Percentiles rank a stretch among this genome's conserved stretches.
phyloP scores from a whole-genome alignment of 2,888 invertebrate genomes.

The Pristionchus japonicus region DNA sequence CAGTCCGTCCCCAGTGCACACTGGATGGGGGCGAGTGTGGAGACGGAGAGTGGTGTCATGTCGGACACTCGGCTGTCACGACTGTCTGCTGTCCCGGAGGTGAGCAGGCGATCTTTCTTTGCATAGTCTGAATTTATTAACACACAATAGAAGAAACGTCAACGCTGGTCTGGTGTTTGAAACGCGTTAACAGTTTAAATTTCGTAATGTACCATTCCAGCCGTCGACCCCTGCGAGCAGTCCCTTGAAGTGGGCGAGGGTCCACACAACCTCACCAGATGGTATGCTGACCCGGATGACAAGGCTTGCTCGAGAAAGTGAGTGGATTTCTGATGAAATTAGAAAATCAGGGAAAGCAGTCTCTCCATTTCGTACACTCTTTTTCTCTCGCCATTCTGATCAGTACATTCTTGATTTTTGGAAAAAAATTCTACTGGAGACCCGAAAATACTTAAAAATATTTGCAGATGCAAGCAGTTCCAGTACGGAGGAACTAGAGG shows the following conservation, averaged over 20 bases:
- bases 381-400: no score
- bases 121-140: no score
- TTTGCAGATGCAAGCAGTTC: slow-evolving; percentile 69
- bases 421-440: no score
- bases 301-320: slow-evolving; percentile 64
- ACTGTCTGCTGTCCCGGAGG: slow-evolving; percentile 72
- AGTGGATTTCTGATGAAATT: not conserved
- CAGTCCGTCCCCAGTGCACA: slow-evolving; percentile 54
- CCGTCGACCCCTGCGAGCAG: slow-evolving; percentile 68
- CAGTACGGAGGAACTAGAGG: slow-evolving; percentile 70
- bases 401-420: no score
- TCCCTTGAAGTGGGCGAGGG: slow-evolving; percentile 69
- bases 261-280: slow-evolving; percentile 67
- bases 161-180: no score
- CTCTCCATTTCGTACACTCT: no score
- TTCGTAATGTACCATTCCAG: no score
- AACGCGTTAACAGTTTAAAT: no score
- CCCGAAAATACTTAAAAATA: not conserved
- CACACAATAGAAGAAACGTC: no score
- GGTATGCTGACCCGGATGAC: slow-evolving; percentile 71
- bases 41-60: slow-evolving; percentile 72
- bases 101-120: no score
- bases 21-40: slow-evolving; percentile 57
- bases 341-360: no score
- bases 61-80: slow-evolving; percentile 66